Evolutionary conservation across 2,113 vertebrate species (phyloP), one percentile per base, ranked within the genome.

Genomic region (Mustela lutreola): DNA sequence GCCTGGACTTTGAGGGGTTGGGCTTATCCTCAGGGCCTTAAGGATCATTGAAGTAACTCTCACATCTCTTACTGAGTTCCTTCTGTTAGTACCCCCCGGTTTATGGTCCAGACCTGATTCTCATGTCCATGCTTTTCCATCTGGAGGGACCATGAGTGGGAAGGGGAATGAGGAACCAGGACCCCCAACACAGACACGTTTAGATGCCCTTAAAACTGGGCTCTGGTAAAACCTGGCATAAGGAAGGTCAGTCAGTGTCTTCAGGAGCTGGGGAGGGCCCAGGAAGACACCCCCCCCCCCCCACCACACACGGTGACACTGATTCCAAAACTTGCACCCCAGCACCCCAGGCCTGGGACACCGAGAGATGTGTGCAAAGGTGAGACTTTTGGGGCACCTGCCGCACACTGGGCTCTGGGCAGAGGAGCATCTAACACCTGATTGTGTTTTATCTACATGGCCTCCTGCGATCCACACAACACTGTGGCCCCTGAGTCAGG

Each of bases 381-480:
- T 19, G 3, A 63, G 48, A 24, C 67, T 65, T 12, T 5, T 10
- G 36, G 90, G 15, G 42, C 22, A 62, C n/a, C 33, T 42, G 1
- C 31, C 21, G 12, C 19, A 15, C 5, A 1, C 3, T 36, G 31
- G 28, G 33, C 85, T 95, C 14, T 8, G 42, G 48, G 22, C 1
- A 45, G 36, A 78, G 28, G n/a, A 60, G 50, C 48, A 5, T 11
- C n/a, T 62, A 60, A 50, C 22, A 19, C 19, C 7, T 0, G 4
- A 5, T 62, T 39, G 3, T n/a, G 12, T 58, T 63, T 81, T 31
- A 22, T 11, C 15, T 0, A 1, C 24, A 12, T 7, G 26, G 48
- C 1, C 7, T 26, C 83, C 67, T 28, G 19, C 0, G 24, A 39
- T 73, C 62, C 15, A 2, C 6, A 79, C 7, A 21, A 28, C 22